Evolutionary conservation across 2,113 vertebrate genomes (phyloP).

Genomic region (Tauraco erythrolophus): DNA sequence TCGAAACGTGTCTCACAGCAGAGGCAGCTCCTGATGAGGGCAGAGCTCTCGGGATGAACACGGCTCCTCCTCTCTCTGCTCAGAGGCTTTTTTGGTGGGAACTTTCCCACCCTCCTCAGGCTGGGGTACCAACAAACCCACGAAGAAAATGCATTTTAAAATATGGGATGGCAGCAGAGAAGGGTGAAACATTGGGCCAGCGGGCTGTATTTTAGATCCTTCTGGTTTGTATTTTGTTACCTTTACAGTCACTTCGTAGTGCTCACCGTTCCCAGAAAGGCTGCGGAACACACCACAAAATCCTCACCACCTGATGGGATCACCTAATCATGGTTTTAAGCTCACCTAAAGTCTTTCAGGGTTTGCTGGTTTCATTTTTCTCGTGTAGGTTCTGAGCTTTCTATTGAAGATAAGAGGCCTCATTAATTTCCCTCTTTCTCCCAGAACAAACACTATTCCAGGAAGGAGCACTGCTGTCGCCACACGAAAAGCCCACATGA

Average conservation of each 20-base stretch:
- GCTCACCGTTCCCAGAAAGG: not conserved
- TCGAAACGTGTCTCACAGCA: rapidly evolving
- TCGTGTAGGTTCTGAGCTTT: not conserved
- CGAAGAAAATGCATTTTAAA: not conserved
- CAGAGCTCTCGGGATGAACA: not conserved
- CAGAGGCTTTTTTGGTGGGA: not conserved
- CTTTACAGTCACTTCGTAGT: not conserved
- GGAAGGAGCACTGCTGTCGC: not conserved
- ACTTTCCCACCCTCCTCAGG: not conserved
- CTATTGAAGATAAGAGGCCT: not conserved
- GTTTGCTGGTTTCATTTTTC: not conserved
- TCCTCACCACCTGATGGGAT: not conserved
- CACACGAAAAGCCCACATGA: rapidly evolving
- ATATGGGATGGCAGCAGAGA: not conserved
- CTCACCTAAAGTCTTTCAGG: not conserved
- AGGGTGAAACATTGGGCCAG: rapidly evolving
- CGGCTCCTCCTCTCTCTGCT: not conserved
- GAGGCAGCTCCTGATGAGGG: not conserved
- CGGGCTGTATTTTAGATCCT: not conserved
- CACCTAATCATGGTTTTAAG: not conserved
- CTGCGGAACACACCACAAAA: not conserved
- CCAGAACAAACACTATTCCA: not conserved
- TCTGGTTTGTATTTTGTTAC: not conserved
- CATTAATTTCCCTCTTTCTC: not conserved
- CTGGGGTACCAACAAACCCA: not conserved